Conservation (phyloP, 1,140 invertebrate species). For the Diabrotica virgifera region DNA sequence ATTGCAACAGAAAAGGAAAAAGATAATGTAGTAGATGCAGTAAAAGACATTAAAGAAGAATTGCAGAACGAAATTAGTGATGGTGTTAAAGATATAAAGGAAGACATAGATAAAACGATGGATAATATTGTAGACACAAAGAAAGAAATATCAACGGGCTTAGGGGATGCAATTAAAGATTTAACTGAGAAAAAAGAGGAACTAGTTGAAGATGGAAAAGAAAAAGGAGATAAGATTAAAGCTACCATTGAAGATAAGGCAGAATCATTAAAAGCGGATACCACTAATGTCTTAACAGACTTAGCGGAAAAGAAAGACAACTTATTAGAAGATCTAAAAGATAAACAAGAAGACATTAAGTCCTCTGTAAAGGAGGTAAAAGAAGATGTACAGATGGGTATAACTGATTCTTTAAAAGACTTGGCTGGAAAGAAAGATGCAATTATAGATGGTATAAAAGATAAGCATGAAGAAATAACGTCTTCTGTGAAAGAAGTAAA, state of each 20-base stretch:
- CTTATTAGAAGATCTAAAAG: background rate
- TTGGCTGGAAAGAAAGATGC: background rate
- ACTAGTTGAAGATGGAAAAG: background rate
- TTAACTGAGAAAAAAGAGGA: background rate
- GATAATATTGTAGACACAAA: slow-evolving; percentile 1
- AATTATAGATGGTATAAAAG: background rate
- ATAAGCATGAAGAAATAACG: background rate
- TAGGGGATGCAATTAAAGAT: background rate
- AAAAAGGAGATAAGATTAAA: background rate
- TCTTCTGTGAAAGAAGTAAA: background rate
- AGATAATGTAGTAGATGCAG: background rate
- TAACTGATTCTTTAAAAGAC: background rate
- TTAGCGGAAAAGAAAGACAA: background rate
- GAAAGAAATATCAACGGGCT: too few species aligned
- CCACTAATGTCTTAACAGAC: too few species aligned
- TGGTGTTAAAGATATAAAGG: background rate
- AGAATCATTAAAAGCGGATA: background rate
- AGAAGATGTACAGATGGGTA: background rate
- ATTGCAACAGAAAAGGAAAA: background rate
- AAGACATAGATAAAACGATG: slow-evolving; percentile 3
- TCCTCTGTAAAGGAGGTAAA: background rate
- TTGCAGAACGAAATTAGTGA: background rate
- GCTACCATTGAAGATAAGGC: background rate
- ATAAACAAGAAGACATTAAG: background rate
- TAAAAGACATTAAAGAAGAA: background rate